Percentiles rank a stretch among this genome's conserved stretches.
Evolutionary conservation across 2,888 invertebrate genomes (phyloP).

Genomic region (Lasius platythorax): DNA sequence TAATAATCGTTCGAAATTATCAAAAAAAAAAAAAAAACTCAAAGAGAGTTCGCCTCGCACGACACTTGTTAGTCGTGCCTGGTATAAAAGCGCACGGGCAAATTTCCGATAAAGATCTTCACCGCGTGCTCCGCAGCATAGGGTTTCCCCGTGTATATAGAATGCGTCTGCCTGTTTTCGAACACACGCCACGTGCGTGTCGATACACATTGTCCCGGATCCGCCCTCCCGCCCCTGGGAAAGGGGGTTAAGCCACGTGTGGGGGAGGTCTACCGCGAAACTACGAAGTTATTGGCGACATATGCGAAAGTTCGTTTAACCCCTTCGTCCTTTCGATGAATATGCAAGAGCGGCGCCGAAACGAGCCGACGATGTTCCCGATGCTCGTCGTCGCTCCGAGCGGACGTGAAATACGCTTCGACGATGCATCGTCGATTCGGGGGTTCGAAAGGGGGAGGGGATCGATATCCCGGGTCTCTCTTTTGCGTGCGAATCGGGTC

Average conservation of each 20-base stretch:
- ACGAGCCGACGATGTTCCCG: constrained; percentile 82
- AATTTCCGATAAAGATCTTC: constrained; percentile 25
- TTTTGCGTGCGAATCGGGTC: constrained; percentile 26
- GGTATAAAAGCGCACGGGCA: not conserved
- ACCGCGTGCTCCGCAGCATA: not conserved
- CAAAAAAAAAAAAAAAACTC: not conserved
- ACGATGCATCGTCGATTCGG: constrained; percentile 66
- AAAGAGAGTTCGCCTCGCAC: not conserved
- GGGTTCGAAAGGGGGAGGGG: not conserved
- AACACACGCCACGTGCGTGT: constrained; percentile 54
- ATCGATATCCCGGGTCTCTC: constrained; percentile 30
- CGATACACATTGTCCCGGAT: constrained; percentile 45
- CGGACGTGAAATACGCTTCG: constrained; percentile 77
- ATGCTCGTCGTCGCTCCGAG: constrained; percentile 68
- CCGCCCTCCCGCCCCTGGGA: constrained; percentile 20
- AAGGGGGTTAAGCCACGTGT: constrained; percentile 49
- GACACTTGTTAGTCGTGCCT: not conserved
- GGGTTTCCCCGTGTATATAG: not conserved
- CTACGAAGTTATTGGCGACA: constrained; percentile 80
- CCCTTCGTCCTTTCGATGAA: constrained; percentile 74
- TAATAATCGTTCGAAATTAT: too few species aligned
- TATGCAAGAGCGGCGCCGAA: constrained; percentile 80
- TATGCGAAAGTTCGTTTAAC: constrained; percentile 71
- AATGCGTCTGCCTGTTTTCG: constrained; percentile 38
- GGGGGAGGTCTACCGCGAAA: constrained; percentile 62